Percentiles rank a stretch among this genome's conserved stretches.
Evolutionary conservation across 1,140 invertebrate genomes (phyloP).

Genomic region (Centruroides sculpturatus): DNA sequence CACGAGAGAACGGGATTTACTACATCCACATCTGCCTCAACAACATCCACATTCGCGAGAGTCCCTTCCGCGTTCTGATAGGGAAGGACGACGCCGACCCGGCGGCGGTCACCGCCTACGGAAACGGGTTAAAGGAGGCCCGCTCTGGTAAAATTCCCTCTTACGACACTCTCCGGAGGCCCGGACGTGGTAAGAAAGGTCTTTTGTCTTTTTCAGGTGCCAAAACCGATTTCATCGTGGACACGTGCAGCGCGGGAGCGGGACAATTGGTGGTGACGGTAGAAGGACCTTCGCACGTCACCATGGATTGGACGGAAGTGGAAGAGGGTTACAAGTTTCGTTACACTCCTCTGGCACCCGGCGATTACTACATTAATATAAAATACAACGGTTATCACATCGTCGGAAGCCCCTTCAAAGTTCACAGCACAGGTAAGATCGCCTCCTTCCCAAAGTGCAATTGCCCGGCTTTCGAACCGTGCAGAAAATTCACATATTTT

Average conservation of each 20-base stretch:
- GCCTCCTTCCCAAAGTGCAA: neutral
- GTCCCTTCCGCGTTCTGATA: constrained; percentile 82
- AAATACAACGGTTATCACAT: constrained; percentile 93
- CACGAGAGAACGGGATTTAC: constrained; percentile 90
- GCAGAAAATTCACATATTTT: neutral
- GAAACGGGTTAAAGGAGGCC: constrained; percentile 62
- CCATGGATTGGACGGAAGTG: constrained; percentile 88
- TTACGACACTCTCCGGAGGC: constrained; percentile 24
- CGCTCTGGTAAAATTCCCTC: constrained; percentile 47
- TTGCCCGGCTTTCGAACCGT: neutral
- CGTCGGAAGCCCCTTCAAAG: constrained; percentile 83
- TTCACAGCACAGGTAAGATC: constrained; percentile 28
- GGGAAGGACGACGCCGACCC: constrained; percentile 92
- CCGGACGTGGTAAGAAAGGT: constrained; percentile 50
- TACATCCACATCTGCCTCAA: constrained; percentile 63
- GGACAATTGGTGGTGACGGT: constrained; percentile 84
- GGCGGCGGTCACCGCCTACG: constrained; percentile 78
- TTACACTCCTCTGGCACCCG: constrained; percentile 83
- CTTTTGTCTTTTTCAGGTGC: neutral
- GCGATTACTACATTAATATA: constrained; percentile 87
- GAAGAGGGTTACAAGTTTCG: constrained; percentile 94
- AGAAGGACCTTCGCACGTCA: constrained; percentile 88
- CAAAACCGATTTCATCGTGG: constrained; percentile 87
- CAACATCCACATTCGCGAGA: constrained; percentile 85
- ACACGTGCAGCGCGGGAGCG: constrained; percentile 84